Percentiles rank a stretch among this genome's conserved stretches.
Evolutionary conservation across 2,797 vertebrate genomes (phyloP).

Genomic region (Leptatherina wallacei): DNA sequence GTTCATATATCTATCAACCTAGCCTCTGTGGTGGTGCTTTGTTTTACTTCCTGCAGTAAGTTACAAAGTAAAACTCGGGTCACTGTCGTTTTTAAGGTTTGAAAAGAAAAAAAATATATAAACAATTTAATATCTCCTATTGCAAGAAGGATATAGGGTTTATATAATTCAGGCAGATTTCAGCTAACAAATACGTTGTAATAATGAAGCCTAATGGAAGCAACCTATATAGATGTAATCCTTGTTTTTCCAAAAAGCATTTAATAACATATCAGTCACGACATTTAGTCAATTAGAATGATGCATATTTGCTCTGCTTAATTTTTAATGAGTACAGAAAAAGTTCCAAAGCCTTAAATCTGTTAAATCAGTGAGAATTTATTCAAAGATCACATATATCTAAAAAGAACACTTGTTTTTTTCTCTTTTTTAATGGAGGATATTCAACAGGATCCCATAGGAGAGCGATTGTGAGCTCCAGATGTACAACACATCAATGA

Average conservation of each 20-base stretch:
- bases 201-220: conserved; percentile 3
- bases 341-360: conserved; percentile 7
- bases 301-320: conserved; percentile 32
- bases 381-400: conserved; percentile 23
- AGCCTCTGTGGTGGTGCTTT: not conserved
- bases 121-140: not conserved
- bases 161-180: conserved; percentile 6
- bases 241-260: conserved; percentile 16
- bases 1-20: conserved; percentile 4
- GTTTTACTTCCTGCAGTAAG: conserved; percentile 12
- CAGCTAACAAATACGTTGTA: not conserved
- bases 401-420: conserved; percentile 1
- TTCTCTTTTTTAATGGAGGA: not conserved
- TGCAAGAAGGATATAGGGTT: not conserved
- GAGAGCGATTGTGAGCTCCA: conserved; percentile 24
- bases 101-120: not conserved
- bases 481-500: conserved; percentile 21
- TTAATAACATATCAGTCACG: conserved; percentile 21
- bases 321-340: conserved; percentile 17
- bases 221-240: conserved; percentile 14
- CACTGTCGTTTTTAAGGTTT: not conserved
- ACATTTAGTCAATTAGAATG: conserved; percentile 32
- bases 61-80: not conserved
- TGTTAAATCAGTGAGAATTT: conserved; percentile 1
- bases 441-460: conserved; percentile 26